A percentile compares a stretch with the other conserved stretches of the same genome.
phyloP scores from a whole-genome alignment of 2,888 invertebrate species.

The Acrobasis repandana region DNA sequence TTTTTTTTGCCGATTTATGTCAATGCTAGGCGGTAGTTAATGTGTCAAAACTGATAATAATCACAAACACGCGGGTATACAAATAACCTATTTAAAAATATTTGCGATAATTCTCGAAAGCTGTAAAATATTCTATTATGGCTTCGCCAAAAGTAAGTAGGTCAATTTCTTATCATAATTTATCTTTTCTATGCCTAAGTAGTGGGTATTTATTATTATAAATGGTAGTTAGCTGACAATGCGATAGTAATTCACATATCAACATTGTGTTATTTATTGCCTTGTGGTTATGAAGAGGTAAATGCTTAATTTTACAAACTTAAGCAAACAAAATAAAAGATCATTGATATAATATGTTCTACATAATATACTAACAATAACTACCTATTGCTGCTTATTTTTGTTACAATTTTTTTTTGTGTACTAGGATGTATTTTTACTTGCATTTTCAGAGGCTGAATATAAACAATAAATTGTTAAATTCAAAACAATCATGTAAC shows the following conservation, averaged over 20 bases:
- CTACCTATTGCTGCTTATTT: slow-evolving; percentile 32
- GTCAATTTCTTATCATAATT: slow-evolving; percentile 50
- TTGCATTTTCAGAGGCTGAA: no score
- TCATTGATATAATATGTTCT: no score
- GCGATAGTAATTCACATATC: background rate
- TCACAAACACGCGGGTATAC: slow-evolving; percentile 48
- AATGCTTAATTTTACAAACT: background rate
- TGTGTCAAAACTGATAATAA: background rate
- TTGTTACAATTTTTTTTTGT: slow-evolving; percentile 72
- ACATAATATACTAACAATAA: no score
- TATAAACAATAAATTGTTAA: no score
- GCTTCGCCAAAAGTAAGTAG: slow-evolving; percentile 52
- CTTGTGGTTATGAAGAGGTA: background rate
- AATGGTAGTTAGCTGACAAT: background rate
- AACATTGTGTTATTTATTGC: background rate
- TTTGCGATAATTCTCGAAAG: slow-evolving; percentile 17
- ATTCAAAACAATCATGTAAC: background rate
- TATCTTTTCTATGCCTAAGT: slow-evolving; percentile 24
- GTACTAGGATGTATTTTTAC: background rate
- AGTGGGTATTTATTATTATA: slow-evolving; percentile 24
- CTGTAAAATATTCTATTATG: slow-evolving; percentile 44
- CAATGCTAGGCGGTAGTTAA: background rate
- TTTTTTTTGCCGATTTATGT: background rate
- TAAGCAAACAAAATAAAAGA: no score
- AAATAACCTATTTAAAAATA: slow-evolving; percentile 35